A percentile compares a stretch with the other conserved stretches of the same genome.
Evolutionary conservation across 2,888 invertebrate species (phyloP).

Genomic region (Digitonthophagus gazella): DNA sequence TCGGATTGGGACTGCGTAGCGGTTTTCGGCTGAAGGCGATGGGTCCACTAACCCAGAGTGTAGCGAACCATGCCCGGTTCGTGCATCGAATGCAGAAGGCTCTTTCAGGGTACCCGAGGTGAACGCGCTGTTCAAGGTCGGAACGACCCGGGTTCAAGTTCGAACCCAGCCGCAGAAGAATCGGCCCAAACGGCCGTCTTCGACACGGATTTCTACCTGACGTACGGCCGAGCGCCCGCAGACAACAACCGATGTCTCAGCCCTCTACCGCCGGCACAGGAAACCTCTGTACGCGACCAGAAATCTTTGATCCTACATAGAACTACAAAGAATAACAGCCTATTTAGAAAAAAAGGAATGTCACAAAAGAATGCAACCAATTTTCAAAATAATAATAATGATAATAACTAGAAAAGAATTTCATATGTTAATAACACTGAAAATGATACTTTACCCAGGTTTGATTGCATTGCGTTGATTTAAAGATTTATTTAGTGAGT

Average conservation of each 20-base stretch:
- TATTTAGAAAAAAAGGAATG: too few relatives aligned
- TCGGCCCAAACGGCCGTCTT: background rate
- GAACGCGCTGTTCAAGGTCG: conserved; percentile 56
- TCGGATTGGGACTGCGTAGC: conserved; percentile 5
- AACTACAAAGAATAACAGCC: too few relatives aligned
- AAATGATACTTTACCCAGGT: too few relatives aligned
- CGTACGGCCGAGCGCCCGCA: conserved; percentile 32
- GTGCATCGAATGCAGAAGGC: background rate
- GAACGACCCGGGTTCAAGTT: conserved; percentile 49
- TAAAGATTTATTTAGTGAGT: too few relatives aligned
- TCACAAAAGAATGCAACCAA: too few relatives aligned
- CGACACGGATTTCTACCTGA: conserved; percentile 9
- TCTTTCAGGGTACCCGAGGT: conserved; percentile 46
- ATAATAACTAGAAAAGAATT: too few relatives aligned
- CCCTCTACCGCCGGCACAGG: conserved; percentile 15
- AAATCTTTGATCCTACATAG: background rate
- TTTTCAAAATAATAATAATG: too few relatives aligned
- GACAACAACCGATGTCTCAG: conserved; percentile 33
- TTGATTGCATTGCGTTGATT: too few relatives aligned
- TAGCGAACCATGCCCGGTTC: conserved; percentile 41
- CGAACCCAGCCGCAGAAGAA: conserved; percentile 25
- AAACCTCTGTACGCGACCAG: background rate
- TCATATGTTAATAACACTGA: too few relatives aligned
- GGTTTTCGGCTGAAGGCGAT: conserved; percentile 30
- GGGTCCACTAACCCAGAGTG: conserved; percentile 40